Percentiles rank a stretch among this genome's conserved stretches.
Conservation (phyloP, 1,140 invertebrate genomes). For the Hyles vespertilio region DNA sequence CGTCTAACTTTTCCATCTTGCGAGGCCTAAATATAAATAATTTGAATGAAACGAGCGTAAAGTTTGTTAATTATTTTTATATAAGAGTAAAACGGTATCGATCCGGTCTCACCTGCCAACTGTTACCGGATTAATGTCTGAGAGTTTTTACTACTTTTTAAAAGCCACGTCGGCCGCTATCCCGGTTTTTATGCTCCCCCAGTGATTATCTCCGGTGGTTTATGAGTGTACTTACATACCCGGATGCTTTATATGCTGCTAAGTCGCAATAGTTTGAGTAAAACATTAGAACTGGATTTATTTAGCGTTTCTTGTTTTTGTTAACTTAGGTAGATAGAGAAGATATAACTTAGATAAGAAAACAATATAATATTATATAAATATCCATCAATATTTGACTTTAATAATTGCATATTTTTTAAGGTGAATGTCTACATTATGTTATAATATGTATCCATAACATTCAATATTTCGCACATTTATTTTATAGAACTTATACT, state of each 20-base stretch:
- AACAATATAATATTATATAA: too few species aligned
- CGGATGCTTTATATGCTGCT: conserved; percentile 10
- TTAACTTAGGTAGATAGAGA: too few species aligned
- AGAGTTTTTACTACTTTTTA: conserved; percentile 61
- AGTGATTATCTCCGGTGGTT: conserved; percentile 22
- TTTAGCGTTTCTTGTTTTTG: too few species aligned
- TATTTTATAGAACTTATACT: too few species aligned
- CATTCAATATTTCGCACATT: too few species aligned
- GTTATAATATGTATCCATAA: too few species aligned
- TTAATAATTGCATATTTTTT: too few species aligned
- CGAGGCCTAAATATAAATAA: conserved; percentile 9
- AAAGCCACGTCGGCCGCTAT: conserved; percentile 34
- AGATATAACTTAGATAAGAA: too few species aligned
- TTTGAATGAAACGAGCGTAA: conserved; percentile 19
- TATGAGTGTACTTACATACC: conserved; percentile 12
- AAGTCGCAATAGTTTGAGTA: too few species aligned
- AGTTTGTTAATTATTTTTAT: conserved; percentile 42
- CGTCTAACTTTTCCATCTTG: neutral
- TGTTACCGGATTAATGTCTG: conserved; percentile 44
- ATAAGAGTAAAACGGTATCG: conserved; percentile 37
- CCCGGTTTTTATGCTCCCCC: conserved; percentile 39
- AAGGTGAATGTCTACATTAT: too few species aligned
- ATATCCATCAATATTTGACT: too few species aligned
- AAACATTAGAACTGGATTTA: too few species aligned
- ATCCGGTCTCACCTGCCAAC: conserved; percentile 49